Evolutionary conservation across 2,888 invertebrate genomes (phyloP).

Genomic region (Margaritifera margaritifera): DNA sequence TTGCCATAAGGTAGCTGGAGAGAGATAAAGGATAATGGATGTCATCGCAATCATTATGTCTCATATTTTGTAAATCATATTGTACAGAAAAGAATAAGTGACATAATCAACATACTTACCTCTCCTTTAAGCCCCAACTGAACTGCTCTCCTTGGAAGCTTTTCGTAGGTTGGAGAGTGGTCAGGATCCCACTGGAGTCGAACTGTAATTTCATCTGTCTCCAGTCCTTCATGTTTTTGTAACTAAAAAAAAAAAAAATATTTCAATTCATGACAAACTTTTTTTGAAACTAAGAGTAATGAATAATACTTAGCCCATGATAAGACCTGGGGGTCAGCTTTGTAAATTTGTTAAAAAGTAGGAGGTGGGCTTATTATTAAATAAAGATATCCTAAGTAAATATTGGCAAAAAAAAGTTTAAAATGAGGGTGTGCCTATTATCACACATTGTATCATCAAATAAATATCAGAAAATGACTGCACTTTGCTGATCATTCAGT

Average conservation of each 20-base stretch:
- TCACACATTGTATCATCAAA: too few species aligned
- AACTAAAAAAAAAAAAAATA: conserved; percentile 26
- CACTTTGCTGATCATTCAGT: too few species aligned
- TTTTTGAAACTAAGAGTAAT: neutral
- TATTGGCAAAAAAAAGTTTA: too few species aligned
- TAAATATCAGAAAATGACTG: too few species aligned
- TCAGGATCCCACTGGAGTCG: conserved; percentile 69
- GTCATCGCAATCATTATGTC: too few species aligned
- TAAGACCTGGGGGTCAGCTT: too few species aligned
- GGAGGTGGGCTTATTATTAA: too few species aligned
- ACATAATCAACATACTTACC: conserved; percentile 22
- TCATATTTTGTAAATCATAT: neutral
- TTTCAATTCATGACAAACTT: neutral
- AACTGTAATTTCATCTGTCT: conserved; percentile 42
- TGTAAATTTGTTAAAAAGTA: too few species aligned
- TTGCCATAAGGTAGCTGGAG: too few species aligned
- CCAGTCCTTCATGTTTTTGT: conserved; percentile 42
- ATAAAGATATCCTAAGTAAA: too few species aligned
- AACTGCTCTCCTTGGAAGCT: conserved; percentile 49
- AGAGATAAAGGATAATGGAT: too few species aligned
- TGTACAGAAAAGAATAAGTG: neutral
- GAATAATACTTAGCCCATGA: neutral
- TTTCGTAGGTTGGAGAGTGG: conserved; percentile 47
- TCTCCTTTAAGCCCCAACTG: conserved; percentile 59
- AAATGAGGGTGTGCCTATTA: too few species aligned